Evolutionary conservation across 2,797 vertebrate genomes (phyloP), one percentile per base, ranked within the genome.

Genomic region (Gymnocypris eckloni): DNA sequence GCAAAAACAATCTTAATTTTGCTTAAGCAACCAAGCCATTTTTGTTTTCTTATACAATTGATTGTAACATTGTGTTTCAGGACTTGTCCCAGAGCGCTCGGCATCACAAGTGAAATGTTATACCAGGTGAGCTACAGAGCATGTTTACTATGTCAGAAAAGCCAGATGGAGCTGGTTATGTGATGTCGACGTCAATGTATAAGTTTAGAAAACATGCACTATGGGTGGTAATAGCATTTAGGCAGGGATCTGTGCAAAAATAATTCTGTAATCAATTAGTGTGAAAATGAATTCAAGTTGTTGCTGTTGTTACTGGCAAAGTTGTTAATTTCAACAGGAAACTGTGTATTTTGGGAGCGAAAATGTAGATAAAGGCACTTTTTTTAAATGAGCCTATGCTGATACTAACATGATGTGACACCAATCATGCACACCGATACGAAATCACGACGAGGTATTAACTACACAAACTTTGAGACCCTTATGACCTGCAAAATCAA

Each of bases 401-500:
- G 13, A n/a, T 45, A n/a, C n/a, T 45, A 48, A 72, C 13, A 25
- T 72, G 12, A 48, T 45, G 12, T 45, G 20, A 45, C 20, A 45
- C 12, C 71, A 73, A 73, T 28, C 71, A 73, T 18, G n/a, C n/a
- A 28, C 13, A 48, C 28, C n/a, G 25, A 73, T 73, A 48, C 16
- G 43, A 73, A 12, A 72, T 25, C 56, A 61, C 9, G 0, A 12
- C 10, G 4, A 52, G 48, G 25, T 52, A 75, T 75, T 77, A 56
- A 52, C 28, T 76, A 54, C 37, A 77, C 52, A n/a, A 56, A 77
- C 33, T n/a, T 77, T 37, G 50, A 56, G 11, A 20, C 50, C 50
- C 50, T 76, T 76, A 76, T 70, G 33, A 39, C 18, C 61, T 39
- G 22, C 48, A 81, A 41, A 81, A 4, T 80, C 43, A 37, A 50